Evolutionary conservation across 2,113 vertebrate species (phyloP), one percentile per base, ranked within the genome.

Genomic region (Vicugna pacos): DNA sequence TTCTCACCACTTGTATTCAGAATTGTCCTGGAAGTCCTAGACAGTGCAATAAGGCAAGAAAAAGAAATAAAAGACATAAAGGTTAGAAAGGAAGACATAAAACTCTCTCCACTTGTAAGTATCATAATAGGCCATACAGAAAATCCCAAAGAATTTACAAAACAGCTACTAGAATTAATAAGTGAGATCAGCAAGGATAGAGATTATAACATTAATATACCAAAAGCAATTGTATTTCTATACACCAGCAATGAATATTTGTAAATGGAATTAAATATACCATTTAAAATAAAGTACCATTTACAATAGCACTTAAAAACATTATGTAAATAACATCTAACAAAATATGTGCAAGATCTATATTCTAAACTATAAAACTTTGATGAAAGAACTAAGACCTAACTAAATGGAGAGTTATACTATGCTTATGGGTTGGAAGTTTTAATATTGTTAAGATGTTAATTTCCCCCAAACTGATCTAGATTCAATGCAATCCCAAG

Each of bases 11-110:
- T 76, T 85, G 9, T 22, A 80, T 69, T 58, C 50, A 77, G 32
- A 94, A 56, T 28, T 65, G 15, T 85, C 7, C 20, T 60, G 17
- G 52, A 95, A 77, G 11, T 35, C 22, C 14, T 64, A 94, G 28
- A 54, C 24, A 79, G 70, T 75, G 4, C 6, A 67, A 79, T 69
- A 69, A 56, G 35, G 28, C 20, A 75, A 89, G 81, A 76, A 95
- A 77, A 64, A 93, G 8, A 77, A 93, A 38, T 50, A 8, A 89
- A 75, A 82, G 8, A 11, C 11, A 60, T 48, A 20, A 10, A 91
- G 46, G 3, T 84, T 89, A 75, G 46, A 91, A 88, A 93, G 48
- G 35, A 81, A 76, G 87, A 64, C 77, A 70, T 35, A 42, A 88
- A 89, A 56, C 19, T 30, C 1, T 79, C 13, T 95, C 46, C 17